Percentiles rank a stretch among this genome's conserved stretches.
Evolutionary conservation across 2,888 invertebrate genomes (phyloP).

Genomic region (Nezara viridula): DNA sequence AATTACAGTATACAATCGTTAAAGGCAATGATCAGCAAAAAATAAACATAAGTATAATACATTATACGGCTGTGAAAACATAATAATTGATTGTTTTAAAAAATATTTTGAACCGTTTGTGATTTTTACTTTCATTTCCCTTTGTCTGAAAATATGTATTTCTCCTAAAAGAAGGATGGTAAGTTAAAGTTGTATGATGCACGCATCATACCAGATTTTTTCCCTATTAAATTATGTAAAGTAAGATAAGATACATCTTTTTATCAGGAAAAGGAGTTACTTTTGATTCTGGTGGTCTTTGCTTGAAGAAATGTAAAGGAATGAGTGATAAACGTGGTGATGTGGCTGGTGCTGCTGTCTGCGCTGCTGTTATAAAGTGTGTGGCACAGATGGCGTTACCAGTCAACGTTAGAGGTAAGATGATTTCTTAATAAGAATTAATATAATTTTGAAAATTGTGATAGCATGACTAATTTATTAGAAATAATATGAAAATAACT

Average conservation of each 20-base stretch:
- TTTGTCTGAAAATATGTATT: too few species aligned
- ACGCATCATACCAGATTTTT: too few species aligned
- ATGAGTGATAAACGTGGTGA: constrained; percentile 62
- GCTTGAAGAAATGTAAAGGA: constrained; percentile 60
- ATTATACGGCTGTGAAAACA: too few species aligned
- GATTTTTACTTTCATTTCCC: too few species aligned
- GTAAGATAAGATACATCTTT: not conserved
- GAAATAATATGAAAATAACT: not conserved
- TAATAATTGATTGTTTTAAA: too few species aligned
- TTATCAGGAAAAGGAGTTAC: constrained; percentile 63
- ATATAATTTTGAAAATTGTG: not conserved
- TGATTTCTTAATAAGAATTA: not conserved
- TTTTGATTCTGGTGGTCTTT: constrained; percentile 63
- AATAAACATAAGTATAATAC: too few species aligned
- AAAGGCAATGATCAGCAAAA: too few species aligned
- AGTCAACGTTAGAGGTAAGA: constrained; percentile 58
- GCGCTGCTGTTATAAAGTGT: constrained; percentile 59
- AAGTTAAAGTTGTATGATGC: too few species aligned
- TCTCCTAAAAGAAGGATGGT: too few species aligned
- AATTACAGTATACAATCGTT: too few species aligned
- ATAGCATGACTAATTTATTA: not conserved
- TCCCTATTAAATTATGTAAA: not conserved
- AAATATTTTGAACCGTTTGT: too few species aligned
- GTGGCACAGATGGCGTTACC: constrained; percentile 61
- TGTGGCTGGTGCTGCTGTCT: constrained; percentile 63